Evolutionary conservation across 2,113 vertebrate species (phyloP).

Genomic region (Thermophis baileyi): DNA sequence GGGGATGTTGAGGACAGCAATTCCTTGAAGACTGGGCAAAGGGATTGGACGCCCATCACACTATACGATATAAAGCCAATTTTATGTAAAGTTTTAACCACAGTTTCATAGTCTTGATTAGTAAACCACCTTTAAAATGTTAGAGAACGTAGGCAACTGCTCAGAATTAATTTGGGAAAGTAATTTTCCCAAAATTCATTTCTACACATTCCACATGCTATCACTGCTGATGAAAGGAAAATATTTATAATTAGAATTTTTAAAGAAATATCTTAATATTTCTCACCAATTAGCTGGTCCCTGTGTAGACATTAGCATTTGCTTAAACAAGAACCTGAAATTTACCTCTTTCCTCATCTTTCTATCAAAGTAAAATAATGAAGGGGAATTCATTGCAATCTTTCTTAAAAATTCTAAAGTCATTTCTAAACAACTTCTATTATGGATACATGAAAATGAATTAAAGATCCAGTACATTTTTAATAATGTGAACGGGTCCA

Average conservation of each 20-base stretch:
- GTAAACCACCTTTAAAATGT: neutral
- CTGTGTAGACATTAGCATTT: neutral
- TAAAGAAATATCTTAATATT: neutral
- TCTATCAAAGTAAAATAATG: neutral
- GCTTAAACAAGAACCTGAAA: neutral
- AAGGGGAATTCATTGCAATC: neutral
- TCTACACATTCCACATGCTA: neutral
- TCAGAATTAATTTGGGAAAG: neutral
- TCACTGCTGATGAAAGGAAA: neutral
- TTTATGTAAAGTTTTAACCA: neutral
- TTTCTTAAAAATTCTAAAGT: neutral
- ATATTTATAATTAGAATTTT: neutral
- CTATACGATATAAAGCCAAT: constrained; percentile 56
- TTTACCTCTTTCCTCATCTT: neutral
- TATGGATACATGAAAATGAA: neutral
- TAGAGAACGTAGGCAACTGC: neutral
- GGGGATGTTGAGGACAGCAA: constrained; percentile 92
- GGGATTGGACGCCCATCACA: constrained; percentile 90
- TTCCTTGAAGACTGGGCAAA: constrained; percentile 90
- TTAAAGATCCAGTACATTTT: neutral
- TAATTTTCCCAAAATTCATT: neutral
- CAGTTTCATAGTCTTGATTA: neutral
- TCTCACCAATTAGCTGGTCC: neutral
- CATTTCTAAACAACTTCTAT: neutral
- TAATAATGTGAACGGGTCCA: neutral